Base-by-base conservation (phyloP, 2,113 vertebrate species). In the Otus sunia region DNA sequence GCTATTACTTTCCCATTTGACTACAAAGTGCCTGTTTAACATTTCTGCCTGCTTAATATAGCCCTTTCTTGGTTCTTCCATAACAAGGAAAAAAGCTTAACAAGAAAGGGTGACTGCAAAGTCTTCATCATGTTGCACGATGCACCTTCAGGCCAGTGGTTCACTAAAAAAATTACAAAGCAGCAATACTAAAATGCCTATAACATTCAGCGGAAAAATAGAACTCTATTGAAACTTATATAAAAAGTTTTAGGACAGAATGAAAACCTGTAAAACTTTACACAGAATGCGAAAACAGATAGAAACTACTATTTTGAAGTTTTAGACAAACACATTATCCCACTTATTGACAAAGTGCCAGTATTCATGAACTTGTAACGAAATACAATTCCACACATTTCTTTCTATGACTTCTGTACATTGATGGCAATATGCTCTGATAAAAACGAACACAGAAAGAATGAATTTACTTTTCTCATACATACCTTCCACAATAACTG, bases 401-500 rank as follows among this genome's bases (percentile, higher is more conserved):
- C 29, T 71, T 67, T 19, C 2, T 29, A 41, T 59, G 47, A 32
- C n/a, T 88, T 90, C 58, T 75, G 19, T 37, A 79, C 30, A 41
- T 3, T 45, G 13, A 68, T 1, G 5, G 32, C 10, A 79, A 43
- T 15, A 53, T 15, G 17, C 15, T 90, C 29, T 43, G 26, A 94
- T 3, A 75, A 80, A 92, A 68, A 73, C 4, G 11, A 83, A 71
- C 9, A 58, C 2, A 53, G 43, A 36, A 55, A 50, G 18, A 93
- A 73, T 4, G 73, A 85, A 71, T 41, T 56, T 43, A 50, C 9
- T 88, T 56, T 62, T 49, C 27, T 89, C 27, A 75, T 75, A 91
- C 95, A 37, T 97, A 97, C 97, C 96, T 96, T 97, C 13, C 39
- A 89, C 67, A 91, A 4, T 63, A 95, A 95, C 75, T 55, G 76